Evolutionary conservation across 1,140 invertebrate genomes (phyloP), one percentile per base, ranked within the genome.

Genomic region (Acromyrmex heyeri): DNA sequence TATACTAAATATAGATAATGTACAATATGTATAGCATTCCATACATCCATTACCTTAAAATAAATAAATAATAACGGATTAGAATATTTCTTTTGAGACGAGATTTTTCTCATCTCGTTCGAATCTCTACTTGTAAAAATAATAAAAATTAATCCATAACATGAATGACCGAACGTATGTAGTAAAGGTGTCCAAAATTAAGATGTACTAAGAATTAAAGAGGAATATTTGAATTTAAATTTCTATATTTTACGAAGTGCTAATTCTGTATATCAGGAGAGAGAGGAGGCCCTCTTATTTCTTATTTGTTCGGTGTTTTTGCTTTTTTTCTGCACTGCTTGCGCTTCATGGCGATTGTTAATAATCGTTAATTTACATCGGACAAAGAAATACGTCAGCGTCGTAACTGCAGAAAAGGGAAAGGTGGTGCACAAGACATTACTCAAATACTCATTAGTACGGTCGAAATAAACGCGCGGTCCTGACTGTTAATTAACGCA

Each of bases 391-490:
- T 87, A 83, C 82, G 77, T 88, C 85, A 77, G 77, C 76, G 65
- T 73, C 64, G 85, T 59, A 62, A 70, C 62, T 82, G 88, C 69
- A 21, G 72, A 38, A 82, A 67, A 70, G 53, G 77, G 50, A 70
- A 59, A 50, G 67, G 85, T 79, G 75, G 90, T 88, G 89, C 86
- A 83, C 90, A 89, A 91, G 92, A 91, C 93, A 94, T 94, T 93
- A 94, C 91, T 94, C 93, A 94, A 94, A 94, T 93, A 94, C 93
- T 94, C 93, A 93, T 93, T 93, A 94, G 92, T 91, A 90, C 88
- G 91, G 78, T 90, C 91, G 90, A 93, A 94, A 94, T 94, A 92
- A 93, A 91, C 91, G 91, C 65, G 90, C 91, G 90, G 86, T 90
- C 78, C 88, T 92, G 92, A 90, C 92, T 85, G 86, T 92, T 94